Percentiles rank a stretch among this genome's conserved stretches.
Conservation (phyloP, 1,140 invertebrate species). For the Drosophila repletoides region DNA sequence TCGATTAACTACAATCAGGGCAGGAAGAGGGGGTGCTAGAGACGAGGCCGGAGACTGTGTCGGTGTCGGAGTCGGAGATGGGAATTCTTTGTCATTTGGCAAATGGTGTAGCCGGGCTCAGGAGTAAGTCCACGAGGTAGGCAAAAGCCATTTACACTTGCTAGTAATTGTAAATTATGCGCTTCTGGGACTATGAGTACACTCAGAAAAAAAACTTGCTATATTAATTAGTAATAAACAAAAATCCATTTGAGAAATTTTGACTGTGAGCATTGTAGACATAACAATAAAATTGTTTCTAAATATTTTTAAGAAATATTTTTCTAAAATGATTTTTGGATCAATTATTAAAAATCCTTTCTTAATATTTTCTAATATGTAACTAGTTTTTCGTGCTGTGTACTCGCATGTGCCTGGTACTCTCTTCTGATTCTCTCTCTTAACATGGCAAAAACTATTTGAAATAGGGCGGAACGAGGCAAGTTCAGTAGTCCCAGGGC, state of each 20-base stretch:
- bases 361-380: too few species aligned
- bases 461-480: constrained; percentile 6
- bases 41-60: background rate
- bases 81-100: constrained; percentile 1
- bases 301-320: too few species aligned
- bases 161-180: constrained; percentile 71
- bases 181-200: constrained; percentile 23
- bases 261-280: too few species aligned
- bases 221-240: too few species aligned
- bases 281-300: too few species aligned
- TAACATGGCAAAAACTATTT: constrained; percentile 41
- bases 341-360: too few species aligned
- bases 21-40: background rate
- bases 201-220: constrained; percentile 18
- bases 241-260: too few species aligned
- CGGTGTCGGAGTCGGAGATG: constrained; percentile 1
- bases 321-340: too few species aligned
- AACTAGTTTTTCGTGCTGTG: too few species aligned
- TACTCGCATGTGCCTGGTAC: too few species aligned
- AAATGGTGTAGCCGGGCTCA: background rate
- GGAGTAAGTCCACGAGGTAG: background rate
- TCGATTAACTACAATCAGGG: constrained; percentile 68
- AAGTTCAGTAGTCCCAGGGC: background rate
- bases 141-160: constrained; percentile 63
- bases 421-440: too few species aligned